Evolutionary conservation across 2,113 vertebrate genomes (phyloP).

Genomic region (Planiliza haematocheilus): DNA sequence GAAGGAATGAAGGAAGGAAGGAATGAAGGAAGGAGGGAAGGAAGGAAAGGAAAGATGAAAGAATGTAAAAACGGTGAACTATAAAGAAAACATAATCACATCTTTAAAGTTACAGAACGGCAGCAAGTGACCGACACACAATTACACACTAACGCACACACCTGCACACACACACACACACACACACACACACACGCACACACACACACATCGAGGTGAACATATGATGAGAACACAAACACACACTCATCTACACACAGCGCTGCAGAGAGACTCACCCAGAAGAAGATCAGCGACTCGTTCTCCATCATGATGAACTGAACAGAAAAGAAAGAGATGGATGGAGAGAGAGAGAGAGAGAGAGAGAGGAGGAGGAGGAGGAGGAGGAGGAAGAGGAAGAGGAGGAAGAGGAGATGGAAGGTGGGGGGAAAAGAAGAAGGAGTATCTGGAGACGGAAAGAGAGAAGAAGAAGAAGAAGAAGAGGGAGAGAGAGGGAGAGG

Average conservation of each 20-base stretch:
- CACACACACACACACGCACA: slow-evolving; percentile 16
- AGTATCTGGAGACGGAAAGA: slow-evolving; percentile 59
- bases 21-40: too few species aligned
- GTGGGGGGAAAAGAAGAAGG: slow-evolving; percentile 42
- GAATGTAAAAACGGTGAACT: slow-evolving; percentile 30
- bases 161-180: slow-evolving; percentile 11
- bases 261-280: slow-evolving; percentile 73
- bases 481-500: slow-evolving; percentile 32
- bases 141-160: slow-evolving; percentile 17
- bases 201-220: not conserved
- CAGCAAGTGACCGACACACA: slow-evolving; percentile 29
- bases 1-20: not conserved
- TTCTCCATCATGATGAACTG: slow-evolving; percentile 74
- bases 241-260: slow-evolving; percentile 21
- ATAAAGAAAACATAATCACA: slow-evolving; percentile 25
- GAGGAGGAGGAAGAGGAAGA: slow-evolving; percentile 9
- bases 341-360: slow-evolving; percentile 44
- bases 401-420: slow-evolving; percentile 37
- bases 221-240: slow-evolving; percentile 37
- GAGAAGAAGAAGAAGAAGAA: slow-evolving; percentile 33
- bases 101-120: slow-evolving; percentile 63
- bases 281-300: slow-evolving; percentile 63
- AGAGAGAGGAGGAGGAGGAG: slow-evolving; percentile 6
- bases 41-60: not conserved
- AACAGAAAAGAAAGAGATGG: slow-evolving; percentile 54